Base-by-base conservation (phyloP, 2,888 invertebrate genomes). In the Ectemnius lituratus region DNA sequence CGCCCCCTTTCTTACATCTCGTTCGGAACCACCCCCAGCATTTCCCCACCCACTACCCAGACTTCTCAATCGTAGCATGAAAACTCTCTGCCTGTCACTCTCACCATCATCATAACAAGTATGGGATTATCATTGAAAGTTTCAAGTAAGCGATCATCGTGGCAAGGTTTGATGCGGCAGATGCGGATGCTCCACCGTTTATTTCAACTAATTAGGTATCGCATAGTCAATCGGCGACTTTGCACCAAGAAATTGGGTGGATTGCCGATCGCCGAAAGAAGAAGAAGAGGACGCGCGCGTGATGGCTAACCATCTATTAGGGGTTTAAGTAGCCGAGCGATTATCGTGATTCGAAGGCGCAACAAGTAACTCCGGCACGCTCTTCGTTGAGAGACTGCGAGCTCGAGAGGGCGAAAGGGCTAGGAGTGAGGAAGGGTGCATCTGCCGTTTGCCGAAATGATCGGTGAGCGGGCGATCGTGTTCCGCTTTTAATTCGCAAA, bases 301-400 rank as follows among this genome's bases (percentile, higher is more conserved):
- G 63, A 59, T 27, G 61, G 66, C 61, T 68, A 73, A 73, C 68
- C 67, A 4, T 59, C 65, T 64, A 77, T 77, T 77, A 71, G 64
- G 46, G 52, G 56, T 63, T 75, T 75, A 75, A 75, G 75, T 77
- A 70, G 27, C 57, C n/a, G 60, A 45, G 45, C 64, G 64, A 77
- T 77, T 72, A 75, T 75, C 72, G 62, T 75, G 72, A 70, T 77
- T 77, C 72, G 72, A 58, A 61, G 67, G 77, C 77, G 77, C 77
- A 77, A 75, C 75, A 77, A 77, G 72, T 77, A 77, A 75, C 52
- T 71, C 61, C 47, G 61, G 47, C 52, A 16, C 16, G n/a, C 52
- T 52, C n/a, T 52, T 52, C 52, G 59, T 67, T 56, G 65, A 37
- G 37, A 37, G 37, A 37, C 6, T 6, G 37, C 37, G 37, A 37